Base-by-base conservation (phyloP, 2,113 vertebrate genomes). In the Oophaga pumilio region DNA sequence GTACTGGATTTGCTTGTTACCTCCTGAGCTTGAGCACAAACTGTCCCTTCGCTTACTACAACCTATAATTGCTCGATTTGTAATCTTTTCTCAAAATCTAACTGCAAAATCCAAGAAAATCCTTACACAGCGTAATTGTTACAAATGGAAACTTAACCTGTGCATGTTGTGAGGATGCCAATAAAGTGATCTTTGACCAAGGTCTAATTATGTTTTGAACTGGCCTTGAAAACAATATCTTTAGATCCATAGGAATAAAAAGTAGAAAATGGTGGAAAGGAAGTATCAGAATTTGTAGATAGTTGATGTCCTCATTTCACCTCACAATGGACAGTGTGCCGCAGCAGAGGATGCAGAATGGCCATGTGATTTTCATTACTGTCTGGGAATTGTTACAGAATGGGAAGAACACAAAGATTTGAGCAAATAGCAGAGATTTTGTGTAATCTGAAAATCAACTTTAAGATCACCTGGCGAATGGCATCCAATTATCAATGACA, bases 321-420 rank as follows among this genome's bases (percentile, higher is more conserved):
- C 86, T 59, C 69, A 22, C 49, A 87, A 76, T 76, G 80, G 69
- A 73, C 86, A 87, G 86, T 82, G 28, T 76, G 79, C 86, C 57
- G 60, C 56, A 83, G 86, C 69, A 83, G 68, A 81, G 57, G 79
- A 60, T 59, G 53, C 69, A 43, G 56, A 53, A 24, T 64, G 28
- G 82, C 81, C 68, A 87, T 87, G 86, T 87, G 86, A 87, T 87
- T 76, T 49, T 87, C 86, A 87, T 87, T 87, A 87, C 56, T 53
- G 43, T 56, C 57, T 74, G 86, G 86, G 79, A 87, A 82, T 74
- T 53, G 86, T 82, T 87, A 83, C 80, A 53, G 43, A 52, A 82
- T 73, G 66, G 56, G 22, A 87, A 82, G 64, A 87, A 82, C 52
- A 76, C 81, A 64, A 60, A 74, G 80, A 68, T 11, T 69, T 28